A percentile compares a stretch with the other conserved stretches of the same genome.
Conservation (phyloP, 2,888 invertebrate species). For the Strigamia crassipes region DNA sequence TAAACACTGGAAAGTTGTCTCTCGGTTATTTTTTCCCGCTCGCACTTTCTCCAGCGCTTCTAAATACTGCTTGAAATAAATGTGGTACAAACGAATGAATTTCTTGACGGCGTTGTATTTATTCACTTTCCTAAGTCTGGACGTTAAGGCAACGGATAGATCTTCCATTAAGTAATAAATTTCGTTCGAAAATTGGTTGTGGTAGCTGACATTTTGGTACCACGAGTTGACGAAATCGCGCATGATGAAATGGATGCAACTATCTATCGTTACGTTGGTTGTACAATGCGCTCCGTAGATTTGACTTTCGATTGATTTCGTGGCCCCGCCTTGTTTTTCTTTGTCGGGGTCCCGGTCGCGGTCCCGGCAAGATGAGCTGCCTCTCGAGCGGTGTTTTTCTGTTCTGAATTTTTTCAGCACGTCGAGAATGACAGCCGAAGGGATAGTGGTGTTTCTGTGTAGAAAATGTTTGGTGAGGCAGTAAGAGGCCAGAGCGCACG, state of each 20-base stretch:
- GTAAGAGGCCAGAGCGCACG: background rate
- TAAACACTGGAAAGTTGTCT: background rate
- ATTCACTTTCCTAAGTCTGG: slow-evolving; percentile 47
- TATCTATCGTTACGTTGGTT: slow-evolving; percentile 21
- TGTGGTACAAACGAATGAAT: slow-evolving; percentile 46
- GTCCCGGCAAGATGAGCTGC: background rate
- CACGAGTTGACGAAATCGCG: slow-evolving; percentile 48
- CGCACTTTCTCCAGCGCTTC: background rate
- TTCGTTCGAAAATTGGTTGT: slow-evolving; percentile 49
- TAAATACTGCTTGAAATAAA: slow-evolving; percentile 47
- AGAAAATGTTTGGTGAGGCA: background rate
- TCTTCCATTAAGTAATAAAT: slow-evolving; percentile 49
- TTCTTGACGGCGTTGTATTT: slow-evolving; percentile 28
- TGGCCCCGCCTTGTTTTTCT: background rate
- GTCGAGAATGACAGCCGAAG: background rate
- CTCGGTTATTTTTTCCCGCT: background rate
- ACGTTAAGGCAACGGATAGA: slow-evolving; percentile 49
- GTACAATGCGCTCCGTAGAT: slow-evolving; percentile 22
- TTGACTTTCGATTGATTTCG: background rate
- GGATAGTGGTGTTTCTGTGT: background rate
- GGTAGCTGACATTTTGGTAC: slow-evolving; percentile 48
- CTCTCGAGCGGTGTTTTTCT: background rate
- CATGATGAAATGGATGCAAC: slow-evolving; percentile 47
- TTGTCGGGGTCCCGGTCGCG: background rate
- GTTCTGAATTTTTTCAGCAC: background rate